Percentiles rank a stretch among this genome's conserved stretches.
Evolutionary conservation across 2,797 vertebrate species (phyloP).

Genomic region (Hephaestus fuliginosus): DNA sequence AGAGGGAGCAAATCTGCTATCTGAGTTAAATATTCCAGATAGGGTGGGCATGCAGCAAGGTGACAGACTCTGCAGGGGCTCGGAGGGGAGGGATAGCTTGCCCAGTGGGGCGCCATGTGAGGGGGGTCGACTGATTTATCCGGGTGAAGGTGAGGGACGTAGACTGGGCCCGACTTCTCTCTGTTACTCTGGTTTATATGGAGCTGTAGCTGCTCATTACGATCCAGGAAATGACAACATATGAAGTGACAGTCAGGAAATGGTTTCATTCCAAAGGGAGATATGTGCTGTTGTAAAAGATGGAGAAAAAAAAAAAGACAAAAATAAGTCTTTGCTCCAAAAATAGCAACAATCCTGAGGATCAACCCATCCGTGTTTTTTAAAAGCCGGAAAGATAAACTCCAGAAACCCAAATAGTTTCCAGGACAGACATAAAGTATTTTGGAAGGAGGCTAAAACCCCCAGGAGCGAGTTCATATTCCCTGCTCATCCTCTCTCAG

Average conservation of each 20-base stretch:
- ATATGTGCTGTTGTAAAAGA: not conserved
- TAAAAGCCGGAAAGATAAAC: conserved; percentile 34
- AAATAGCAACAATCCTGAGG: conserved; percentile 21
- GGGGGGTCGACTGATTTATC: conserved; percentile 59
- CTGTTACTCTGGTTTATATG: not conserved
- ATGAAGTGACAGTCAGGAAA: not conserved
- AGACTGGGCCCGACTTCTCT: conserved; percentile 12
- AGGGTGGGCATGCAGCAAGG: conserved; percentile 61
- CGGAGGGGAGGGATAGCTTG: not conserved
- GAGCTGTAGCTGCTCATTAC: not conserved
- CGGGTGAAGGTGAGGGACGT: conserved; percentile 36
- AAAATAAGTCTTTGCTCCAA: conserved; percentile 1
- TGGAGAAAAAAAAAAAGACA: not conserved
- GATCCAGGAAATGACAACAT: not conserved
- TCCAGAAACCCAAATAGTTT: conserved; percentile 36
- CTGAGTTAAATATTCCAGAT: conserved; percentile 75
- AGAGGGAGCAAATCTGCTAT: conserved; percentile 73
- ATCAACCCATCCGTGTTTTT: conserved; percentile 17
- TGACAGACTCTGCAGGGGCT: conserved; percentile 32
- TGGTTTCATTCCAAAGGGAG: not conserved
- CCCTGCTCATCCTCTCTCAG: conserved; percentile 39
- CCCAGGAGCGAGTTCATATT: conserved; percentile 27
- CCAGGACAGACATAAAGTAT: conserved; percentile 35
- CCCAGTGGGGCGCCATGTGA: conserved; percentile 21
- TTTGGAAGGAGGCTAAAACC: conserved; percentile 33